These are phyloP conservation scores for Delia radicum DNA, from an alignment of 1,140 invertebrate genomes.

Conservation along the genomic window DNA sequence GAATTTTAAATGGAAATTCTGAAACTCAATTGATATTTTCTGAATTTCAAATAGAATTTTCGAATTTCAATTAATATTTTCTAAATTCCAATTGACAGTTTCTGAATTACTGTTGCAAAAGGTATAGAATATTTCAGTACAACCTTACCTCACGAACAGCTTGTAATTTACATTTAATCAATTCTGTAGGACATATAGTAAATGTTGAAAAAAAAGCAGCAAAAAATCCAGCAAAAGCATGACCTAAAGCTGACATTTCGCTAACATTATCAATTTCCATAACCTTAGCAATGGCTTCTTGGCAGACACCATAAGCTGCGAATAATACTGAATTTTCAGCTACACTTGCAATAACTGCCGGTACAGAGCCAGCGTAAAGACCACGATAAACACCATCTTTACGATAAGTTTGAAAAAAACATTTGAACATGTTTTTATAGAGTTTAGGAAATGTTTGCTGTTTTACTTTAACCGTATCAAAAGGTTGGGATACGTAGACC, in stretches of 20 bases:
- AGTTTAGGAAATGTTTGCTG: slow-evolving; percentile 95
- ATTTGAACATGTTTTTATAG: slow-evolving; percentile 83
- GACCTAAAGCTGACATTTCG: slow-evolving; percentile 74
- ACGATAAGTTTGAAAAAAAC: slow-evolving; percentile 75
- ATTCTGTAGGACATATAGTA: slow-evolving; percentile 94
- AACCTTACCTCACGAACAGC: slow-evolving; percentile 82
- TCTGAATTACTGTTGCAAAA: background rate
- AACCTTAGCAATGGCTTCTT: slow-evolving; percentile 69
- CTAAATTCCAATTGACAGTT: too few species aligned
- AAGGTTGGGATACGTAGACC: slow-evolving; percentile 96
- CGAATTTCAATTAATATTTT: too few species aligned
- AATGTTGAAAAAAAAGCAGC: slow-evolving; percentile 97
- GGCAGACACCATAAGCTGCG: slow-evolving; percentile 94
- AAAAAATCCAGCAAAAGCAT: slow-evolving; percentile 90
- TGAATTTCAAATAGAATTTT: too few species aligned
- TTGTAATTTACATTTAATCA: slow-evolving; percentile 97
- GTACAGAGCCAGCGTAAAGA: slow-evolving; percentile 92
- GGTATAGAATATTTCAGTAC: background rate
- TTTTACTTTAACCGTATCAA: slow-evolving; percentile 98
- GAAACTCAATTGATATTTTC: too few species aligned
- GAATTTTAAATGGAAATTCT: too few species aligned
- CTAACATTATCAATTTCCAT: slow-evolving; percentile 36
- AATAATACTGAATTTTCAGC: slow-evolving; percentile 98
- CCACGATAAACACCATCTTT: slow-evolving; percentile 80
- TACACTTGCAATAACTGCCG: slow-evolving; percentile 91